A percentile compares a stretch with the other conserved stretches of the same genome.
Conservation (phyloP, 2,797 vertebrate genomes). For the Coregonus sp. region DNA sequence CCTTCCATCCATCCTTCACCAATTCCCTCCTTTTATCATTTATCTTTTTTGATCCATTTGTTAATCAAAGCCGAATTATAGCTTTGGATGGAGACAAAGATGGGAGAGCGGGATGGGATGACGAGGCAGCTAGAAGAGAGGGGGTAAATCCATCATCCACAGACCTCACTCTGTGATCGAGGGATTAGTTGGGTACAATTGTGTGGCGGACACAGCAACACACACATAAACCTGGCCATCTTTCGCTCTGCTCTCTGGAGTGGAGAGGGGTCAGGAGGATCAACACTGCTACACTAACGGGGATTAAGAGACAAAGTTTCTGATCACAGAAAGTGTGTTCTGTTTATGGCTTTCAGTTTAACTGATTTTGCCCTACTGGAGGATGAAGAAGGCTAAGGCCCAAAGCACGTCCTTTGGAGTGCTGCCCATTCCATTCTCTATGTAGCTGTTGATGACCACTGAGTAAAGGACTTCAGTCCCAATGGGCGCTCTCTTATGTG, state of each 20-base stretch:
- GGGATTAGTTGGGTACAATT: slow-evolving; percentile 51
- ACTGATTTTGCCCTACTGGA: background rate
- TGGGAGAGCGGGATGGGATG: slow-evolving; percentile 15
- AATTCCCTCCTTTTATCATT: slow-evolving; percentile 17
- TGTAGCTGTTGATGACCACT: background rate
- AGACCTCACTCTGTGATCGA: slow-evolving; percentile 42
- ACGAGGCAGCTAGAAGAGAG: background rate
- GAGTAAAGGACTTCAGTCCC: background rate
- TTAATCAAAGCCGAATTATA: slow-evolving; percentile 48
- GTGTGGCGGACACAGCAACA: slow-evolving; percentile 25
- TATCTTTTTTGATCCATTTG: slow-evolving; percentile 43
- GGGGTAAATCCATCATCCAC: slow-evolving; percentile 59
- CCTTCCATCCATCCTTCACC: no score
- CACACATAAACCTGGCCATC: slow-evolving; percentile 16
- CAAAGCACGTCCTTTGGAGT: no score
- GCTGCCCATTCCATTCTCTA: no score
- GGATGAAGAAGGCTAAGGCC: background rate
- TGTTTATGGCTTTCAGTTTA: background rate
- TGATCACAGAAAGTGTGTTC: background rate
- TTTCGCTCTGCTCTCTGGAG: slow-evolving; percentile 16
- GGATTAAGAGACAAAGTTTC: slow-evolving; percentile 6
- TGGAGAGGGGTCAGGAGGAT: background rate
- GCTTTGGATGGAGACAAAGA: slow-evolving; percentile 10
- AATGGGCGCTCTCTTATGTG: background rate
- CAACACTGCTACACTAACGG: slow-evolving; percentile 2